Conservation (phyloP, 2,797 vertebrate genomes). For the Otus scops region DNA sequence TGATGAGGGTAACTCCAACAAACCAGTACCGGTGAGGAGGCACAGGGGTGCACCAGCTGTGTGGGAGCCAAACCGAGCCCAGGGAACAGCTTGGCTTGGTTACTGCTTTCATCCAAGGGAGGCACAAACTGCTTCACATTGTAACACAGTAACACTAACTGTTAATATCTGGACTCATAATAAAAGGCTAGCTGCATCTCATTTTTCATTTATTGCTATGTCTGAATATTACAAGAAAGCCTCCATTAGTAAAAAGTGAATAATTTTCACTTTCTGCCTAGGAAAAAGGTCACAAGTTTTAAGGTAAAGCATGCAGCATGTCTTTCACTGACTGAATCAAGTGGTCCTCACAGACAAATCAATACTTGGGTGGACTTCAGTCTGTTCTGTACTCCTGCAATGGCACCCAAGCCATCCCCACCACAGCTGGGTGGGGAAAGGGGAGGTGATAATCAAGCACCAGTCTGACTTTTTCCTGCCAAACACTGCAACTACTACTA, state of each 20-base stretch:
- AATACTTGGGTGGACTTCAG: accelerated
- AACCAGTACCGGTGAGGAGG: accelerated
- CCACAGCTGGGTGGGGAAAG: not conserved
- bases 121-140: not conserved
- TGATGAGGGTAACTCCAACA: too few species aligned
- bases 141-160: accelerated
- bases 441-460: accelerated
- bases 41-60: not conserved
- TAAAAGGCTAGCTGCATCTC: too few species aligned
- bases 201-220: too few species aligned
- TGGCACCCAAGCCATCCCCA: not conserved
- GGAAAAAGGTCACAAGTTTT: accelerated
- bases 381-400: accelerated
- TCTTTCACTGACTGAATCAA: accelerated
- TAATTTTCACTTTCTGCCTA: not conserved
- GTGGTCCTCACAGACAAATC: not conserved
- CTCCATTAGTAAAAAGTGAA: not conserved
- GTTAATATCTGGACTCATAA: not conserved
- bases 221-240: not conserved
- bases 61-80: too few species aligned
- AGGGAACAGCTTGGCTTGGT: not conserved
- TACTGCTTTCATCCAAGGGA: not conserved
- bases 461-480: accelerated
- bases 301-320: accelerated
- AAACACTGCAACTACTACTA: accelerated